Conservation (phyloP, 2,113 vertebrate genomes). For the Pedetes capensis region DNA sequence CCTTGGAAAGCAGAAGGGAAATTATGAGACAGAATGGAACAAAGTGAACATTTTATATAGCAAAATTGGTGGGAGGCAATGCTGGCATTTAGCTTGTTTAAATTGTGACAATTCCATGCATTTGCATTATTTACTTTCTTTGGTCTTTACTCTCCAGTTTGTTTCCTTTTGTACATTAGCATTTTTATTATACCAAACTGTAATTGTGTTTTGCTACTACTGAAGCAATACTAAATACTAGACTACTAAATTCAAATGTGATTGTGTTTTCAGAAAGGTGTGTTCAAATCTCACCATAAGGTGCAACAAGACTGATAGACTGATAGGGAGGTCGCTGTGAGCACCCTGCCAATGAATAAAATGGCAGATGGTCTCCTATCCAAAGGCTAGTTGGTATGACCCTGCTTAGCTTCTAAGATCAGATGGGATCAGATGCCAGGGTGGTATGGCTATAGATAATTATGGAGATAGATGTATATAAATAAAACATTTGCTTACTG, state of each 20-base stretch:
- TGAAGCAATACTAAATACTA: not conserved
- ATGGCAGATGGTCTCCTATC: too few species aligned
- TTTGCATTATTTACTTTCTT: not conserved
- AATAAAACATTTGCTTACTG: constrained; percentile 26
- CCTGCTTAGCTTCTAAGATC: too few species aligned
- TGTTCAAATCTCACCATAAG: not conserved
- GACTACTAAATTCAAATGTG: not conserved
- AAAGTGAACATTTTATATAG: not conserved
- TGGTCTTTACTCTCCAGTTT: not conserved
- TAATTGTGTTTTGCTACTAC: not conserved
- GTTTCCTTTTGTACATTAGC: not conserved
- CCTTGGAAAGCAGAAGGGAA: not conserved
- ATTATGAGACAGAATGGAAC: not conserved
- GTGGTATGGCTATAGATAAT: too few species aligned
- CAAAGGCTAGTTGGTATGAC: too few species aligned
- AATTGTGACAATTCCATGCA: not conserved
- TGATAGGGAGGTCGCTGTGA: too few species aligned
- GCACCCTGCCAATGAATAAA: not conserved
- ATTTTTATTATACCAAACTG: not conserved
- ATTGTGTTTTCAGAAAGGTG: not conserved
- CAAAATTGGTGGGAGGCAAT: not conserved
- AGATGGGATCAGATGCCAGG: too few species aligned
- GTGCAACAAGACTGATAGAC: not conserved
- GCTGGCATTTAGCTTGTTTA: not conserved
- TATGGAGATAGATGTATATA: not conserved